phyloP scores from a whole-genome alignment of 1,140 invertebrate genomes.

The Thrips palmi region DNA sequence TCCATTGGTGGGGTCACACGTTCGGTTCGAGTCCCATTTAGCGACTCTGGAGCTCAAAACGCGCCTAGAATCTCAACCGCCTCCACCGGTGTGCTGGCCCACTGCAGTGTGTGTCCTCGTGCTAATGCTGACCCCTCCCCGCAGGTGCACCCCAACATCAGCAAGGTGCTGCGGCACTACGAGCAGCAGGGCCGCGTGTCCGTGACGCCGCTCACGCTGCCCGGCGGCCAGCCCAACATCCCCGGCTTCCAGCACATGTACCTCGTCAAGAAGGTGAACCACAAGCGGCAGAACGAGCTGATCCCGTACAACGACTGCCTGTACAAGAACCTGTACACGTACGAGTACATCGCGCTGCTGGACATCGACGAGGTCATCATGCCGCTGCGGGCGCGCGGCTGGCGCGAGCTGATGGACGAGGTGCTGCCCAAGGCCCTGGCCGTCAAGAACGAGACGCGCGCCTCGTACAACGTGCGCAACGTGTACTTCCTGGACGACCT shows the following conservation, averaged over 20 bases:
- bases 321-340: conserved; percentile 80
- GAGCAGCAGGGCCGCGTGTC: conserved; percentile 52
- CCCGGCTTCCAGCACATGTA: conserved; percentile 76
- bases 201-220: conserved; percentile 71
- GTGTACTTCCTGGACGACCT: conserved; percentile 90
- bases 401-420: conserved; percentile 59
- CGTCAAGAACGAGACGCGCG: conserved; percentile 50
- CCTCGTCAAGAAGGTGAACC: conserved; percentile 70
- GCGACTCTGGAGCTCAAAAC: no score
- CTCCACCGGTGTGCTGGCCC: no score
- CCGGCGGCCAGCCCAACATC: conserved; percentile 79
- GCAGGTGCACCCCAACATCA: conserved; percentile 75
- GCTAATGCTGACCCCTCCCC: conserved; percentile 13
- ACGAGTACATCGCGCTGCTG: conserved; percentile 74
- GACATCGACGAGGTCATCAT: conserved; percentile 93
- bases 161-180: conserved; percentile 72
- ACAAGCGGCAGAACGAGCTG: conserved; percentile 86
- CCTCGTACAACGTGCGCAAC: conserved; percentile 80
- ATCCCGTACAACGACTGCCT: conserved; percentile 95
- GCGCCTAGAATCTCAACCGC: no score
- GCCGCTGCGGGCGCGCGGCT: conserved; percentile 55
- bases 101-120: no score
- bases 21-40: no score
- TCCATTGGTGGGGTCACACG: no score
- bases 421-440: conserved; percentile 48